phyloP scores from a whole-genome alignment of 2,888 invertebrate genomes.

The Trissoscelio sp. region DNA sequence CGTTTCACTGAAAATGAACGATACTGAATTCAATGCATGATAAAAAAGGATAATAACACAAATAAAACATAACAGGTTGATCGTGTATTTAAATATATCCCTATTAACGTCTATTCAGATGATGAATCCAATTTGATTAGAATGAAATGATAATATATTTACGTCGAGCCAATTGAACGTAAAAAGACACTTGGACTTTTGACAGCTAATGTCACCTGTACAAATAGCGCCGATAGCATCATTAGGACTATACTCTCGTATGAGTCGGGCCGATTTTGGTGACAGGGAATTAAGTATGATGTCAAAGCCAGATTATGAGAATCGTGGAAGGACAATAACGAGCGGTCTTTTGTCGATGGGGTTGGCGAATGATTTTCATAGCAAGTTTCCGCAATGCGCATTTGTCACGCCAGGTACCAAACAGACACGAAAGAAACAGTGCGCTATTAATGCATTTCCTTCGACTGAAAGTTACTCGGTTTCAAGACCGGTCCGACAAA shows the following conservation, averaged over 20 bases:
- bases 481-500: constrained; percentile 51
- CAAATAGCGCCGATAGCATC: constrained; percentile 26
- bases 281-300: constrained; percentile 70
- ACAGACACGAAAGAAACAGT: constrained; percentile 37
- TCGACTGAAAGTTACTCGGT: neutral
- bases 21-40: no score
- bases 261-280: constrained; percentile 7
- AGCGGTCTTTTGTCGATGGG: constrained; percentile 18
- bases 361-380: constrained; percentile 44
- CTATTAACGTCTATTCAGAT: no score
- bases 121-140: neutral
- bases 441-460: constrained; percentile 16
- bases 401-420: constrained; percentile 72
- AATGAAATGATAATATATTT: no score
- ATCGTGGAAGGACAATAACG: constrained; percentile 38
- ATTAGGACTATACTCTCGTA: constrained; percentile 43
- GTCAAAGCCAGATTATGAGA: constrained; percentile 68
- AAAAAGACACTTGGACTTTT: neutral
- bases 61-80: no score
- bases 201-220: constrained; percentile 34
- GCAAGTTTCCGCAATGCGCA: constrained; percentile 68
- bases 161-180: neutral
- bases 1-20: no score
- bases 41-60: no score
- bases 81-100: no score